phyloP scores from a whole-genome alignment of 1,140 invertebrate genomes.

The Acromyrmex heyeri region DNA sequence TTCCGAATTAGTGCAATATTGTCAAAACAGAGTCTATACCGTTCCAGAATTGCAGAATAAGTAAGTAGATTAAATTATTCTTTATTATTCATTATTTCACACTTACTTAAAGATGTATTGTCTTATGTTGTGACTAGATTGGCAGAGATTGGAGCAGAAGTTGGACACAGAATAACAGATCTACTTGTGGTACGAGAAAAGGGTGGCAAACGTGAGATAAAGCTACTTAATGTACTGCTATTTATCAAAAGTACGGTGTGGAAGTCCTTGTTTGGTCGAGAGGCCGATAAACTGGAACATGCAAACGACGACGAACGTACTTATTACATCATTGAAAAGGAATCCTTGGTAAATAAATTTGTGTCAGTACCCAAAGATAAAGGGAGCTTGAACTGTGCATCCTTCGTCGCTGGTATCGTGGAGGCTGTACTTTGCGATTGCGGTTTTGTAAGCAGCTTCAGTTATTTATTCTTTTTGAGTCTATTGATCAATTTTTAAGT shows the following conservation, averaged over 20 bases:
- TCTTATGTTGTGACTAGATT: slow-evolving; percentile 90
- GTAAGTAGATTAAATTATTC: slow-evolving; percentile 84
- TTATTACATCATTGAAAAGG: slow-evolving; percentile 99
- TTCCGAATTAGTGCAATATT: slow-evolving; percentile 99
- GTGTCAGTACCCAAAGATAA: slow-evolving; percentile 99
- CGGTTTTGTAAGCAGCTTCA: slow-evolving; percentile 95
- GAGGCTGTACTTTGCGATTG: slow-evolving; percentile 97
- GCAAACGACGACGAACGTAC: slow-evolving; percentile 99
- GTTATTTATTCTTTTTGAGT: background rate
- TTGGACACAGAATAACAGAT: slow-evolving; percentile 97
- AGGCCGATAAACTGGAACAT: slow-evolving; percentile 99
- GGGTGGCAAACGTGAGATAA: slow-evolving; percentile 97
- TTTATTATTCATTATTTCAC: background rate
- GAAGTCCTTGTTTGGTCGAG: slow-evolving; percentile 99
- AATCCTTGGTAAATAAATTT: slow-evolving; percentile 98
- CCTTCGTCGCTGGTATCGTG: slow-evolving; percentile 98
- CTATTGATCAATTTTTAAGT: background rate
- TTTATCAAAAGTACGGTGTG: slow-evolving; percentile 99
- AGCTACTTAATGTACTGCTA: slow-evolving; percentile 97
- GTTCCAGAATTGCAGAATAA: slow-evolving; percentile 98
- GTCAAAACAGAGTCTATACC: slow-evolving; percentile 97
- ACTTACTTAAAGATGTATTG: background rate
- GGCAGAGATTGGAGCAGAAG: slow-evolving; percentile 97
- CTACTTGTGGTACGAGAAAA: slow-evolving; percentile 97
- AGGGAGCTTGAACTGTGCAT: slow-evolving; percentile 98